Percentiles rank a stretch among this genome's conserved stretches.
These are phyloP conservation scores for Caradrina clavipalpis DNA, from an alignment of 2,888 invertebrate species.

Conservation along the genomic window DNA sequence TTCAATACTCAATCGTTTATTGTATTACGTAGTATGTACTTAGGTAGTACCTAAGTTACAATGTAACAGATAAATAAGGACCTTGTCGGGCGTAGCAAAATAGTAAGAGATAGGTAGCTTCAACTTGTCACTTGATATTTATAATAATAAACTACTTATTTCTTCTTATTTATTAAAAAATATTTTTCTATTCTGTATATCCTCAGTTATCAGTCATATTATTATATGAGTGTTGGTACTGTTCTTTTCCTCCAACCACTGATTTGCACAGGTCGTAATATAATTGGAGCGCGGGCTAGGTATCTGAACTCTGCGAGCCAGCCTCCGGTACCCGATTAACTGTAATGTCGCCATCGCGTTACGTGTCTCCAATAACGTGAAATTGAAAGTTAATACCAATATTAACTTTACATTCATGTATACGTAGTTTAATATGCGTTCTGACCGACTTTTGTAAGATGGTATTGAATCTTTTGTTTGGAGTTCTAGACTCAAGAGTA, in stretches of 20 bases:
- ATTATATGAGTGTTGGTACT: no score
- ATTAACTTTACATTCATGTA: constrained; percentile 11
- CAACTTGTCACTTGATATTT: no score
- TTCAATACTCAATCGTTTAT: not conserved
- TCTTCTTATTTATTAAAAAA: no score
- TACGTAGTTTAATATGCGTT: constrained; percentile 12
- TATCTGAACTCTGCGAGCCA: constrained; percentile 44
- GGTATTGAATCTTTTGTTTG: constrained; percentile 2
- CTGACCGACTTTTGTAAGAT: constrained; percentile 26
- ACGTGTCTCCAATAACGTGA: constrained; percentile 24
- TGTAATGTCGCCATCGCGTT: constrained; percentile 30
- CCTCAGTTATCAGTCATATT: no score
- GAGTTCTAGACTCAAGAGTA: not conserved
- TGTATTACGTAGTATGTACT: not conserved
- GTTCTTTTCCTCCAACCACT: constrained; percentile 15
- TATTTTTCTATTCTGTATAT: no score
- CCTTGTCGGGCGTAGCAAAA: no score
- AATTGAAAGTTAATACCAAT: constrained; percentile 38
- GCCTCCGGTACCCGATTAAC: constrained; percentile 57
- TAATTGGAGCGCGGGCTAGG: constrained; percentile 65
- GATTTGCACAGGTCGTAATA: constrained; percentile 59
- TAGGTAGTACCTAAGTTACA: not conserved
- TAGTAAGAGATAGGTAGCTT: no score
- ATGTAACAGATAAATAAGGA: no score
- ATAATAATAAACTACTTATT: no score